phyloP scores from a whole-genome alignment of 2,113 vertebrate species.

The Perca schrenkii region DNA sequence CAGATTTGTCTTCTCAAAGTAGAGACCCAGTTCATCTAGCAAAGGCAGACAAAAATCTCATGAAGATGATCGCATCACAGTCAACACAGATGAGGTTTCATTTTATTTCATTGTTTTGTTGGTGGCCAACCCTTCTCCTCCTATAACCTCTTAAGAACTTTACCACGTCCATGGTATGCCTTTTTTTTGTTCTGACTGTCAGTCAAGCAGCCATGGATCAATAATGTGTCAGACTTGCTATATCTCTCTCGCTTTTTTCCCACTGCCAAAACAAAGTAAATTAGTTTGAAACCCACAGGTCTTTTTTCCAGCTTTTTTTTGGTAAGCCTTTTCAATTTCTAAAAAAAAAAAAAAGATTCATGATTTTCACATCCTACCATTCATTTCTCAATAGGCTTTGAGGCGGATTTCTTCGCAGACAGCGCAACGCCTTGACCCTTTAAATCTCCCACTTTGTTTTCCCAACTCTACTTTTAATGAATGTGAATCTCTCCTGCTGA shows the following conservation, averaged over 20 bases:
- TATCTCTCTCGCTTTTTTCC: conserved; percentile 54
- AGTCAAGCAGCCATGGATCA: conserved; percentile 68
- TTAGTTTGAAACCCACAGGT: conserved; percentile 49
- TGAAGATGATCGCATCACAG: background rate
- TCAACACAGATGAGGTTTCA: conserved; percentile 1
- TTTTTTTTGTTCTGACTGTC: conserved; percentile 64
- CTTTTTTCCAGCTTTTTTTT: conserved; percentile 40
- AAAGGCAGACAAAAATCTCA: background rate
- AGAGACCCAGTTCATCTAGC: background rate
- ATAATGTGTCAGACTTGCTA: conserved; percentile 78
- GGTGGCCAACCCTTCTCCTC: background rate
- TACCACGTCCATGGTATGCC: conserved; percentile 36
- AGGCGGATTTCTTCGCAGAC: conserved; percentile 52
- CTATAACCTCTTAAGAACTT: conserved; percentile 33
- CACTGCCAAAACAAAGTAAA: conserved; percentile 58
- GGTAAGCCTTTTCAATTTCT: conserved; percentile 76
- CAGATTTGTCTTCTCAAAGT: background rate
- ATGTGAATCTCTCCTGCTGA: conserved; percentile 61
- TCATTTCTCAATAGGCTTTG: conserved; percentile 59
- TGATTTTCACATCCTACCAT: conserved; percentile 56
- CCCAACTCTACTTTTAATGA: conserved; percentile 63
- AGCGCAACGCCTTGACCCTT: conserved; percentile 36
- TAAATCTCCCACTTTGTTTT: conserved; percentile 73
- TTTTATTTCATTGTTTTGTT: background rate
- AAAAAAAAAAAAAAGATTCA: conserved; percentile 46